Base-by-base conservation (phyloP, 2,113 vertebrate genomes). In the Mungos mungo region DNA sequence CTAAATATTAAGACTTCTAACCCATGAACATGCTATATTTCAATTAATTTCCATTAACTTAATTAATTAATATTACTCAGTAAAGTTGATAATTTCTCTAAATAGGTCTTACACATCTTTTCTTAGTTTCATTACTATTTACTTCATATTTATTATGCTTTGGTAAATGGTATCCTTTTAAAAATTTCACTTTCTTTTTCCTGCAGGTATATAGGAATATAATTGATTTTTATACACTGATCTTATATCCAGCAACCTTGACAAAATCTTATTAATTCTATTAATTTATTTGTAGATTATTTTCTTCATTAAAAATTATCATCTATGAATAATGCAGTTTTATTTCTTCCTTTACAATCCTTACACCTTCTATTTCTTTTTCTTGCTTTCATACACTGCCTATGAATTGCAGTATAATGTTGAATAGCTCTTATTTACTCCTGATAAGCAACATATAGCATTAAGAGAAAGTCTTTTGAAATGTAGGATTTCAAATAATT, bases 141-240 rank as follows among this genome's bases (percentile, higher is more conserved):
- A 72, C 7, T 89, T 89, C 77, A 89, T 74, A 82, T 89, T 94
- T 63, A 45, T 88, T 52, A 83, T 74, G 41, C 66, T 65, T 94
- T 82, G 15, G 86, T 65, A 82, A 94, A 52, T 38, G 6, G 52
- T 60, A 47, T 69, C 52, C 66, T 68, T 85, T 50, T 4, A 21
- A 54, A 80, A 35, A 18, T 50, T 63, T 72, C 66, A 72, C n/a
- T 65, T 72, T 33, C 8, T 72, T 41, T 74, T 95, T 83, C 79
- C 31, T 41, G 18, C 21, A 66, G 19, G 21, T 89, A 74, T 6
- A 41, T n/a, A 89, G n/a, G 29, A 41, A 52, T 38, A 52, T 15
- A 82, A 65, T 19, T 88, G 65, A 74, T 41, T 68, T 95, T 68
- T 79, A 84, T 85, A 27, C 85, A 25, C 1, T 50, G 31, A 79